Evolutionary conservation across 1,140 invertebrate species (phyloP).

Genomic region (Oedothorax gibbosus): DNA sequence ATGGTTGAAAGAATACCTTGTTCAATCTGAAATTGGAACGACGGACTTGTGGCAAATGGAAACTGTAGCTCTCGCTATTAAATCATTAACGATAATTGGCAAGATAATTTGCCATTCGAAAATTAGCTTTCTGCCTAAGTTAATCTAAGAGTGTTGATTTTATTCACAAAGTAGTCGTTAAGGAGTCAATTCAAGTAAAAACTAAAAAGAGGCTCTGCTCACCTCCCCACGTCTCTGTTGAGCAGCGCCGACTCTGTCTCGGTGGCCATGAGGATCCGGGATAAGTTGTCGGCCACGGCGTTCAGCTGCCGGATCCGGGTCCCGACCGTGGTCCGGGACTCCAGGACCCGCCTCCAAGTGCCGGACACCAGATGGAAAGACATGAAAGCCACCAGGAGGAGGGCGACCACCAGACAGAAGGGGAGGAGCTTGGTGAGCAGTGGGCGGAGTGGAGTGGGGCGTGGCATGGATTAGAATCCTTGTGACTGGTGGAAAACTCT

Average conservation of each 20-base stretch:
- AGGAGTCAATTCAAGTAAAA: no score
- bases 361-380: not conserved
- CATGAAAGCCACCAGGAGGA: slow-evolving; percentile 3
- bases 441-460: not conserved
- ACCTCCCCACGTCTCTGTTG: slow-evolving; percentile 38
- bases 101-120: no score
- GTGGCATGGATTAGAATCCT: not conserved
- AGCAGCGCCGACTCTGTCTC: slow-evolving; percentile 51
- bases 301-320: slow-evolving; percentile 35
- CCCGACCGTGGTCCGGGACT: not conserved
- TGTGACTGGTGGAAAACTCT: not conserved
- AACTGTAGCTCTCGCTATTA: no score
- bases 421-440: not conserved
- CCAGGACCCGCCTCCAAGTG: slow-evolving; percentile 7
- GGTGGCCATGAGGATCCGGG: slow-evolving; percentile 46
- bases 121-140: no score
- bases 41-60: no score
- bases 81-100: no score
- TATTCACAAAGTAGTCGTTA: no score
- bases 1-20: no score
- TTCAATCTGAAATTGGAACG: no score
- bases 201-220: not conserved
- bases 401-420: not conserved
- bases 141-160: no score
- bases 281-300: slow-evolving; percentile 37